These are phyloP conservation scores for Simalia tracyae DNA, from an alignment of 2,797 vertebrate species.

Conservation along the genomic window DNA sequence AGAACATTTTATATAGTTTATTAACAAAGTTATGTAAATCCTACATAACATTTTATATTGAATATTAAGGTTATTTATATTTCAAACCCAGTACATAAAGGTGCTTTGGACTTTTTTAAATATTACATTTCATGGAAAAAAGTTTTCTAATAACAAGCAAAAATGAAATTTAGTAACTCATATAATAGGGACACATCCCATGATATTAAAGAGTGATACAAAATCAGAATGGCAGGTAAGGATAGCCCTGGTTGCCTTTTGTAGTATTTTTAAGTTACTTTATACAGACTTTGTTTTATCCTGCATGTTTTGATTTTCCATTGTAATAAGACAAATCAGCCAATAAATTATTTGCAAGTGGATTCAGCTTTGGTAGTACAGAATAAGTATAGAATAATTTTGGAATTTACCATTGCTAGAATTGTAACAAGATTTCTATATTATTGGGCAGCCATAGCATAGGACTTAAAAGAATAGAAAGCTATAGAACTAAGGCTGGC, in stretches of 20 bases:
- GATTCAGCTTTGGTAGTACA: background rate
- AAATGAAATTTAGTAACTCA: background rate
- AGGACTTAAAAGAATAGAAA: background rate
- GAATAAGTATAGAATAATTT: background rate
- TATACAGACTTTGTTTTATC: too few relatives aligned
- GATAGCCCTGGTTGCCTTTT: too few relatives aligned
- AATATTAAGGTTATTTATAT: background rate
- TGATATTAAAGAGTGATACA: too few relatives aligned
- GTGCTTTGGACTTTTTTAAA: background rate
- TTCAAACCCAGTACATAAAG: background rate
- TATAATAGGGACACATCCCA: too few relatives aligned
- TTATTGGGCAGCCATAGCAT: background rate
- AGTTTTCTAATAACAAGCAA: background rate
- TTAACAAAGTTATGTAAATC: background rate
- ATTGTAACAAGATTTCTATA: background rate
- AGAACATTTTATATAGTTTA: background rate
- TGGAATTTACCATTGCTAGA: background rate
- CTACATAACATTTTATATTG: background rate
- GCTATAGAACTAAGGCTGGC: background rate
- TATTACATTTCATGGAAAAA: background rate
- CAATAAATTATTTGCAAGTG: too few relatives aligned
- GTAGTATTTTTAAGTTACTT: too few relatives aligned
- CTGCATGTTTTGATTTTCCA: too few relatives aligned
- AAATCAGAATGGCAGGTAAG: too few relatives aligned
- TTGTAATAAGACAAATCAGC: too few relatives aligned